Base-by-base conservation (phyloP, 1,140 invertebrate genomes). In the Solen grandis region DNA sequence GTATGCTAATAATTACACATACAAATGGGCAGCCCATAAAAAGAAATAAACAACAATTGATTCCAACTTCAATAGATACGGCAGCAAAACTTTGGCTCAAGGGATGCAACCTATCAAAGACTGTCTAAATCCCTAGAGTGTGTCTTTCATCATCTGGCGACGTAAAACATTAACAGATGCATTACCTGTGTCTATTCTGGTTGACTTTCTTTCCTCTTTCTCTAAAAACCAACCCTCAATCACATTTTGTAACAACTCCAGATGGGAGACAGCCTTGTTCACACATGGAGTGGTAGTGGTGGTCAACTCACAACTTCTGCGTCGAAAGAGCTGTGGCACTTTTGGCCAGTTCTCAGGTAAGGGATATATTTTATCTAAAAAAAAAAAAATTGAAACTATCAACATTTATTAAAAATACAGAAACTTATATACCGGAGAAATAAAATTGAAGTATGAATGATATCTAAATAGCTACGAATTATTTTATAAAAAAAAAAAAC, bases 191-290 rank as follows among this genome's bases (percentile, higher is more conserved):
- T n/a, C n/a, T n/a, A n/a, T n/a, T n/a, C n/a, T n/a, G n/a, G n/a
- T n/a, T n/a, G n/a, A n/a, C 19, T 46, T 59, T 63, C 85, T 84
- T 41, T 88, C 84, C 35, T 85, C 83, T 50, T 55, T 73, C 57
- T 85, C 83, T 57, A 77, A 84, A 63, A 88, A 89, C 90, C 90
- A 91, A 31, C 91, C 90, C 60, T 92, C 89, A 38, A 92, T 91
- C 38, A 89, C 84, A 38, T 86, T 90, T 66, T 92, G 90, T 22
- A 92, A 83, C 31, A 92, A 83, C 65, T 92, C 88, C 31, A 92
- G 73, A 66, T 92, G 90, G 57, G 90, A 88, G 0, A 89, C 84
- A 16, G 91, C 90, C 59, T 91, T 91, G 31, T 90, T 90, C 27
- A 92, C 88, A 84, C 87, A 90, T 68, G 91, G 87, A n/a, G 82